Evolutionary conservation across 2,797 vertebrate species (phyloP).

Genomic region (Cryptoblepharus egeriae): DNA sequence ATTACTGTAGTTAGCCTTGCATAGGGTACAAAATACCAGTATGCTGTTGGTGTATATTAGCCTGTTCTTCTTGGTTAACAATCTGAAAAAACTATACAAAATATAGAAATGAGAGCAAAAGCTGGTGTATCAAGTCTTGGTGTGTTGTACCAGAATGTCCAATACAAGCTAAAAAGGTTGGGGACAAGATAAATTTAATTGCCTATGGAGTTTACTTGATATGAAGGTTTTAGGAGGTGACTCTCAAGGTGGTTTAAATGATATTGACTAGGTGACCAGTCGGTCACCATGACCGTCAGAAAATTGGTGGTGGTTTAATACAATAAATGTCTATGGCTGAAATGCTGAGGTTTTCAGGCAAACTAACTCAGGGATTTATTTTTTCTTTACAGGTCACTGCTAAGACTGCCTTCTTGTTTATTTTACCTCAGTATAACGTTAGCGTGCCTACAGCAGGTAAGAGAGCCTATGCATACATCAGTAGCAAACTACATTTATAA

Average conservation of each 20-base stretch:
- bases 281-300: not conserved
- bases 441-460: constrained; percentile 89
- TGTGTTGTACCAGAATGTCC: not conserved
- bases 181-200: not conserved
- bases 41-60: too few species aligned
- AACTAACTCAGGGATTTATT: not conserved
- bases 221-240: not conserved
- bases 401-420: constrained; percentile 96
- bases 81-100: not conserved
- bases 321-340: not conserved
- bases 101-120: too few species aligned
- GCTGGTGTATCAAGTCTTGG: too few species aligned
- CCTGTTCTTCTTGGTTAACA: not conserved
- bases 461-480: constrained; percentile 22
- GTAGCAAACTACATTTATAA: not conserved
- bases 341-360: not conserved
- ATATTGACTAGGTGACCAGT: not conserved
- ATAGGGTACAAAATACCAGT: too few species aligned
- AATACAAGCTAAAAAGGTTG: not conserved
- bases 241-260: not conserved
- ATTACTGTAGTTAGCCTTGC: too few species aligned
- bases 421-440: constrained; percentile 97
- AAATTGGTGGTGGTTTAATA: not conserved
- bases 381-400: constrained; percentile 86
- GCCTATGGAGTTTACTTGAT: not conserved